A percentile compares a stretch with the other conserved stretches of the same genome.
These are phyloP conservation scores for Graptemys geographica DNA, from an alignment of 2,797 vertebrate genomes.

Conservation along the genomic window DNA sequence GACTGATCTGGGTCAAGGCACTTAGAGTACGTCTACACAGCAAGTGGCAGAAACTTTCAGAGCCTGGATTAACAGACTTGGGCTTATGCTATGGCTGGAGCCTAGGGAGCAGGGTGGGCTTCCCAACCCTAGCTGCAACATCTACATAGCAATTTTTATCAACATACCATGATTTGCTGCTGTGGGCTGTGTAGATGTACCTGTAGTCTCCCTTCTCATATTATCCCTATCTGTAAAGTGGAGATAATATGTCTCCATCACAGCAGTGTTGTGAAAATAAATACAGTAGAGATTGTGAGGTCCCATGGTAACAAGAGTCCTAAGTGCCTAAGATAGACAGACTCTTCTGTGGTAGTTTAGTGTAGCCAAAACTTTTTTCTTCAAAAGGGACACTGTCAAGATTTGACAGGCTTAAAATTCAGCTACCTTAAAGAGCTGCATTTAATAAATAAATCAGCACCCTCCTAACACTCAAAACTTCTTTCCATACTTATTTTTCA, in stretches of 20 bases:
- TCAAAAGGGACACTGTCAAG: background rate
- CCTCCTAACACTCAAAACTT: background rate
- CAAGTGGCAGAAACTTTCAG: no score
- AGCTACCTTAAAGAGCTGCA: background rate
- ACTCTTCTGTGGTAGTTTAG: rapidly evolving
- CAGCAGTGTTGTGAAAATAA: background rate
- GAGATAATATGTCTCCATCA: background rate
- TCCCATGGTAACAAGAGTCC: background rate
- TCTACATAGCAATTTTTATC: background rate
- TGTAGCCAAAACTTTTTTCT: background rate
- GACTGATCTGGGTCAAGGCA: background rate
- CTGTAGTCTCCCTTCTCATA: background rate
- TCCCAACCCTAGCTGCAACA: background rate
- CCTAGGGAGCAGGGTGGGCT: background rate
- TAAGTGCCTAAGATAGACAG: background rate
- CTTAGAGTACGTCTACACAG: no score
- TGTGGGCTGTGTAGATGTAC: background rate
- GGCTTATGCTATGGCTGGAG: no score
- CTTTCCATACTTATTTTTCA: background rate
- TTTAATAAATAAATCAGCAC: background rate
- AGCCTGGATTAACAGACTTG: no score
- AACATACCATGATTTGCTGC: background rate
- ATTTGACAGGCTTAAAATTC: background rate
- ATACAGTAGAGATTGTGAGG: background rate
- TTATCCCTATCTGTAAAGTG: background rate